Evolutionary conservation across 2,113 vertebrate species (phyloP).

Genomic region (Peromyscus polionotus): DNA sequence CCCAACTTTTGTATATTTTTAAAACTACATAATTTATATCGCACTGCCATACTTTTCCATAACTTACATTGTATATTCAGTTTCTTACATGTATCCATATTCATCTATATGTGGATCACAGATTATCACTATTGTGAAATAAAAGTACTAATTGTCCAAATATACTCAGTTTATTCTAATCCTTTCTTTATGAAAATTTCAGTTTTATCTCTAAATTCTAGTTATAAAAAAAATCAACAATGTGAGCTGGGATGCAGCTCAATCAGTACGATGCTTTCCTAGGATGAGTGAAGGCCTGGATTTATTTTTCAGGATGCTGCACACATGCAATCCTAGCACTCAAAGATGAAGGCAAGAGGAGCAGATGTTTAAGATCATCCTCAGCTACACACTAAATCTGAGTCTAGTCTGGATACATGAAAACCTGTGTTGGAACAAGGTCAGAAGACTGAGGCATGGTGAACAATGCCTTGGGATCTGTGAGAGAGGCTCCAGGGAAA

Average conservation of each 20-base stretch:
- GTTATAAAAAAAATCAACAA: neutral
- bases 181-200: neutral
- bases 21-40: neutral
- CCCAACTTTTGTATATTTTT: neutral
- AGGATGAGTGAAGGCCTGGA: neutral
- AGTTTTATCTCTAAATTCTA: neutral
- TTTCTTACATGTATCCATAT: neutral
- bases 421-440: neutral
- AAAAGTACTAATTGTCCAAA: slow-evolving; percentile 2
- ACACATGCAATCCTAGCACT: neutral
- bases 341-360: neutral
- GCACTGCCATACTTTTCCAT: neutral
- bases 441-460: neutral
- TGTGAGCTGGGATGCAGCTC: neutral
- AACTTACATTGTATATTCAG: neutral
- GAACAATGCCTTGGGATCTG: neutral
- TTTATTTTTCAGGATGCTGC: neutral
- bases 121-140: neutral
- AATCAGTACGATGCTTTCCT: neutral
- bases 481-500: neutral
- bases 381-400: neutral
- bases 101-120: neutral
- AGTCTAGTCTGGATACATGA: neutral
- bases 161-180: neutral
- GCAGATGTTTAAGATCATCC: neutral